A percentile compares a stretch with the other conserved stretches of the same genome.
Evolutionary conservation across 2,888 invertebrate species (phyloP).

Genomic region (Philopedon plagiatum): DNA sequence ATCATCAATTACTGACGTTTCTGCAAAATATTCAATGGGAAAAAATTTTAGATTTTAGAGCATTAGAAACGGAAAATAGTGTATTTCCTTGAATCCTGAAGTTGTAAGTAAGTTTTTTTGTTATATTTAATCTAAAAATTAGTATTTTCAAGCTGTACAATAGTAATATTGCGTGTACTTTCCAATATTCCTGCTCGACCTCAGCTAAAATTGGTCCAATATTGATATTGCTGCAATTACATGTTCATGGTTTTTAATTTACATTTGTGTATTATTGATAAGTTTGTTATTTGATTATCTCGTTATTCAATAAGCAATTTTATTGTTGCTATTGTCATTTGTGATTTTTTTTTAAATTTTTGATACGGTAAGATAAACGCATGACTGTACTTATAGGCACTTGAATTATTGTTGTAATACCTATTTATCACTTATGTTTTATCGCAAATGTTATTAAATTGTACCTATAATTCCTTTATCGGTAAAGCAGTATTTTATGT

Average conservation of each 20-base stretch:
- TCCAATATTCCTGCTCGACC: neutral
- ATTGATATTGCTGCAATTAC: conserved; percentile 15
- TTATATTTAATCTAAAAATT: neutral
- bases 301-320: conserved; percentile 1
- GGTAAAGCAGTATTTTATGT: neutral
- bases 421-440: neutral
- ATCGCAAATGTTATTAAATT: neutral
- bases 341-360: neutral
- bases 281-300: conserved; percentile 11
- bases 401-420: neutral
- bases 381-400: neutral
- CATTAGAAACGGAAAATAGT: neutral
- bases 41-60: neutral
- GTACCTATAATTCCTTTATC: neutral
- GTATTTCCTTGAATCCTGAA: neutral
- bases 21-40: neutral
- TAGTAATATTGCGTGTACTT: neutral
- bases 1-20: conserved; percentile 9
- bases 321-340: neutral
- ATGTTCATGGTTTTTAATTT: neutral
- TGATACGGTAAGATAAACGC: neutral
- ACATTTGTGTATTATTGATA: conserved; percentile 11
- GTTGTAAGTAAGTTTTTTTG: neutral
- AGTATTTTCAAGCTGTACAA: neutral
- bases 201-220: conserved; percentile 1